These are phyloP conservation scores for Noctuana brunneofusca DNA, from an alignment of 2,888 invertebrate genomes.

Conservation along the genomic window DNA sequence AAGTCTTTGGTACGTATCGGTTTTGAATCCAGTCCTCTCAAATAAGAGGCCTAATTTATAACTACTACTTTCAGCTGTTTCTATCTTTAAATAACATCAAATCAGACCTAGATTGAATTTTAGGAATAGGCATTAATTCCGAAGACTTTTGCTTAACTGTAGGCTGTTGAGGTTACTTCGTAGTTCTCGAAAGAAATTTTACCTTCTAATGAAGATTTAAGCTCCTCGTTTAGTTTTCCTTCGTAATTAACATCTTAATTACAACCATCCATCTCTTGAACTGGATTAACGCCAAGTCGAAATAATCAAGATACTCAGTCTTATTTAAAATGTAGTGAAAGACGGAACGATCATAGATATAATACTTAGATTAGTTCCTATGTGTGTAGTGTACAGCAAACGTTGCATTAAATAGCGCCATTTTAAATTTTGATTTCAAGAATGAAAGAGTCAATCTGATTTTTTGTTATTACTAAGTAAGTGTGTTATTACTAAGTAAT, in stretches of 20 bases:
- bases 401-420: neutral
- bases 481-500: neutral
- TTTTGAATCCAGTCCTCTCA: no score
- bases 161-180: neutral
- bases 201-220: neutral
- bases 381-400: no score
- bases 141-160: neutral
- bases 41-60: no score
- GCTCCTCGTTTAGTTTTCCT: neutral
- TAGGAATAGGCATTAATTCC: no score
- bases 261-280: neutral
- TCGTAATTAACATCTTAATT: constrained; percentile 6
- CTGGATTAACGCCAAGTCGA: constrained; percentile 3
- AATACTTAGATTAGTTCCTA: neutral
- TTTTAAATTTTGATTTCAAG: neutral
- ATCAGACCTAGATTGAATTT: no score
- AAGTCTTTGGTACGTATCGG: no score
- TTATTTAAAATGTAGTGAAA: neutral
- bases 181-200: neutral
- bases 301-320: neutral
- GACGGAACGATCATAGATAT: neutral
- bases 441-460: neutral
- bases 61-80: no score
- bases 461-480: neutral
- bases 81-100: no score